These are phyloP conservation scores for Seriola rivoliana DNA, from an alignment of 2,113 vertebrate species.

Conservation along the genomic window DNA sequence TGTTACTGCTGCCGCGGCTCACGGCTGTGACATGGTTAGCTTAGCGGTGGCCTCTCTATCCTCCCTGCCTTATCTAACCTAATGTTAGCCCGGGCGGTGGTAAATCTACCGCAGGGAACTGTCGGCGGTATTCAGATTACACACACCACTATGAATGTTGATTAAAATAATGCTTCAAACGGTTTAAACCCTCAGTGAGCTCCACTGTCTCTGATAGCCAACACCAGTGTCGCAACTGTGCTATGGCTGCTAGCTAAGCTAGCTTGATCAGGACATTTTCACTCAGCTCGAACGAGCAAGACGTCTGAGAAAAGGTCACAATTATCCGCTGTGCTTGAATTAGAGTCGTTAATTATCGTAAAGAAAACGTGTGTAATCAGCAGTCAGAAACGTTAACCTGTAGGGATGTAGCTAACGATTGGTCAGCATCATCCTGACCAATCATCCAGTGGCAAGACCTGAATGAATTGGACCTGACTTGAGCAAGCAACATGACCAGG, in stretches of 20 bases:
- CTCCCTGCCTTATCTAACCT: slow-evolving; percentile 6
- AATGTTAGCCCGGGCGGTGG: background rate
- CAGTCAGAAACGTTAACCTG: background rate
- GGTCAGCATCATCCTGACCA: background rate
- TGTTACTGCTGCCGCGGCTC: background rate
- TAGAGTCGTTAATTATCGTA: background rate
- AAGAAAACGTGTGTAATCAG: no score
- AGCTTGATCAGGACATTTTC: background rate
- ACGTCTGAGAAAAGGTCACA: rapidly evolving
- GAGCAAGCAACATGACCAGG: background rate
- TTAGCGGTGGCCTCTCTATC: slow-evolving; percentile 65
- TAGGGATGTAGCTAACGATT: background rate
- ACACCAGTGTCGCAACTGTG: background rate
- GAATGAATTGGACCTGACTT: background rate
- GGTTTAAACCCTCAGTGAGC: background rate
- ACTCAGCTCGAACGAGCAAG: background rate
- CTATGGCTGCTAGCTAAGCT: slow-evolving; percentile 7
- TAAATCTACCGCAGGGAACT: background rate
- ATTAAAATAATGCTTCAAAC: background rate
- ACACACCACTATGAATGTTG: no score
- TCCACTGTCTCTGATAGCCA: background rate
- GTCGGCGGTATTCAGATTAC: background rate
- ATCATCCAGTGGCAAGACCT: background rate
- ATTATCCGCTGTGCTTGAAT: background rate
- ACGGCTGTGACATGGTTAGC: slow-evolving; percentile 48